Evolutionary conservation across 2,888 invertebrate genomes (phyloP).

Genomic region (Erebia aethiops): DNA sequence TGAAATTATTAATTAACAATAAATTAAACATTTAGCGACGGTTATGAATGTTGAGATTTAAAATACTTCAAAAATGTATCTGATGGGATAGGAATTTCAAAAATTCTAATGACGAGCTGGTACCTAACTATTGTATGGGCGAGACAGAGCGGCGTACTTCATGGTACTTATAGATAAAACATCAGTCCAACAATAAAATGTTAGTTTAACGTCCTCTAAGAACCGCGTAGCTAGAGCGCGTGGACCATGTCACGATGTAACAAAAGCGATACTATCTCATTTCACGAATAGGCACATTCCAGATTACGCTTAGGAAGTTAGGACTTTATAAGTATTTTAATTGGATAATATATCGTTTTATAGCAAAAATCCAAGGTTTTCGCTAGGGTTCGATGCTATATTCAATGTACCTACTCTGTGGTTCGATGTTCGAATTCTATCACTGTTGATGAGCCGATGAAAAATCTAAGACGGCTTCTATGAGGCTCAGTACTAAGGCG

Average conservation of each 20-base stretch:
- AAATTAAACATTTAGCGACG: too few relatives aligned
- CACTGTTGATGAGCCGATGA: too few relatives aligned
- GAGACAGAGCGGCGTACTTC: background rate
- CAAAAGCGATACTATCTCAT: conserved; percentile 42
- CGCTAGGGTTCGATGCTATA: too few relatives aligned
- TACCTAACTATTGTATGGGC: background rate
- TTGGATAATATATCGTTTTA: too few relatives aligned
- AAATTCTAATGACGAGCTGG: background rate
- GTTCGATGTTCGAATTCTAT: too few relatives aligned
- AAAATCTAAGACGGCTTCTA: too few relatives aligned
- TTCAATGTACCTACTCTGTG: too few relatives aligned
- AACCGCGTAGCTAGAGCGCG: conserved; percentile 32
- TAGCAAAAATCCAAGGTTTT: too few relatives aligned
- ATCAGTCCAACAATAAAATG: conserved; percentile 21
- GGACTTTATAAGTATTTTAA: background rate
- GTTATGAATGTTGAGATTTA: too few relatives aligned
- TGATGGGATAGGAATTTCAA: background rate
- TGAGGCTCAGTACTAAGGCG: too few relatives aligned
- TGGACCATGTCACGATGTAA: conserved; percentile 40
- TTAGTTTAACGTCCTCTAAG: conserved; percentile 41
- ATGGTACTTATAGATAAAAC: conserved; percentile 17
- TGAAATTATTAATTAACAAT: too few relatives aligned
- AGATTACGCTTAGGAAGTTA: conserved; percentile 24
- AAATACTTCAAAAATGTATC: background rate
- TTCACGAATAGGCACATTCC: conserved; percentile 40